Conservation (phyloP, 2,113 vertebrate genomes). For the Eonycteris spelaea region DNA sequence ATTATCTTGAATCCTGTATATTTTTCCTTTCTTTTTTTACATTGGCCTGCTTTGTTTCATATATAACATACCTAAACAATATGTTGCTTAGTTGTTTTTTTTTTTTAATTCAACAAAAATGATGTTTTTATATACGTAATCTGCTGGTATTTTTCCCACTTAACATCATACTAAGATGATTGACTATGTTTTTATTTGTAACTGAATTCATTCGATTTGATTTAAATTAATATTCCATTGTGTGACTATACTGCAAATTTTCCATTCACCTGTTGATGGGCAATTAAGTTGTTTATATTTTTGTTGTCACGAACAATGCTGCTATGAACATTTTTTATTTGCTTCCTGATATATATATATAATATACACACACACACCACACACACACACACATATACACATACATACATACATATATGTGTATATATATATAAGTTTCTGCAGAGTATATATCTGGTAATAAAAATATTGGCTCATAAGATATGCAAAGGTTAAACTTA, state of each 20-base stretch:
- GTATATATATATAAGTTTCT: background rate
- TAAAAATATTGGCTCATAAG: background rate
- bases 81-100: background rate
- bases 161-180: background rate
- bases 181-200: background rate
- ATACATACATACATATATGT: too few species aligned
- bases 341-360: background rate
- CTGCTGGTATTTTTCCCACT: background rate
- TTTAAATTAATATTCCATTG: background rate
- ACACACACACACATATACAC: too few species aligned
- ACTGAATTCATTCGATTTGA: background rate
- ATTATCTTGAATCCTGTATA: background rate
- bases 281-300: background rate
- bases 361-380: too few species aligned
- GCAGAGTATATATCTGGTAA: background rate
- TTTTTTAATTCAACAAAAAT: conserved; percentile 7
- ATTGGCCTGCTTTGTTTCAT: background rate
- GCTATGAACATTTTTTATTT: background rate
- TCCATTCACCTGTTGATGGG: background rate
- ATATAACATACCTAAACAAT: background rate
- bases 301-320: background rate
- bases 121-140: background rate
- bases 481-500: background rate
- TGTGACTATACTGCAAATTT: background rate
- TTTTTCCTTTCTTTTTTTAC: background rate